These are phyloP conservation scores for Papilio glaucus DNA, from an alignment of 1,140 invertebrate species.

Conservation along the genomic window DNA sequence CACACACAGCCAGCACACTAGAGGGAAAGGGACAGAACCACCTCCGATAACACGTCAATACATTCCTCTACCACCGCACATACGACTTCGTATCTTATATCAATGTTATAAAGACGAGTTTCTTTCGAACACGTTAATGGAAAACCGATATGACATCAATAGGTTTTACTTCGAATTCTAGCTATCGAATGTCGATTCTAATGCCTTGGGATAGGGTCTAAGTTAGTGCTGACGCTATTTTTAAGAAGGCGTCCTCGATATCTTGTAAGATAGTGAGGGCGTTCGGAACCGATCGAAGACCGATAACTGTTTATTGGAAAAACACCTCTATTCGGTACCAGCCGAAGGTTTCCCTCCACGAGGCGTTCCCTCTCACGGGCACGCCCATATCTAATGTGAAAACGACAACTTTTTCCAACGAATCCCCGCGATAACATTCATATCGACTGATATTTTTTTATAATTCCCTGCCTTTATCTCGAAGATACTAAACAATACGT, in stretches of 20 bases:
- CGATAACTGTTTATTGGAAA: conserved; percentile 77
- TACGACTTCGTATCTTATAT: conserved; percentile 49
- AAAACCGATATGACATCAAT: conserved; percentile 83
- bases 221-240: conserved; percentile 49
- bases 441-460: conserved; percentile 54
- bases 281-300: conserved; percentile 77
- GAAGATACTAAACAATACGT: conserved; percentile 35
- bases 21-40: conserved; percentile 70
- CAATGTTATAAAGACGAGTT: conserved; percentile 45
- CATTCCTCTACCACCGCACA: conserved; percentile 65
- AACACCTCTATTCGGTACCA: conserved; percentile 68
- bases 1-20: conserved; percentile 58
- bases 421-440: conserved; percentile 56
- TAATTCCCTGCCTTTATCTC: conserved; percentile 37
- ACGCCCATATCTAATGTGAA: conserved; percentile 77
- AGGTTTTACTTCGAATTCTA: conserved; percentile 61
- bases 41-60: conserved; percentile 82
- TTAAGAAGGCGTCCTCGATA: conserved; percentile 81
- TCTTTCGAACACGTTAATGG: conserved; percentile 65
- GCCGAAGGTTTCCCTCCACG: conserved; percentile 58
- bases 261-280: conserved; percentile 81
- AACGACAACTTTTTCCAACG: conserved; percentile 50
- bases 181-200: conserved; percentile 51
- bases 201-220: conserved; percentile 50
- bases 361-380: conserved; percentile 67